phyloP scores from a whole-genome alignment of 2,888 invertebrate genomes.

The Dendrolimus pini region DNA sequence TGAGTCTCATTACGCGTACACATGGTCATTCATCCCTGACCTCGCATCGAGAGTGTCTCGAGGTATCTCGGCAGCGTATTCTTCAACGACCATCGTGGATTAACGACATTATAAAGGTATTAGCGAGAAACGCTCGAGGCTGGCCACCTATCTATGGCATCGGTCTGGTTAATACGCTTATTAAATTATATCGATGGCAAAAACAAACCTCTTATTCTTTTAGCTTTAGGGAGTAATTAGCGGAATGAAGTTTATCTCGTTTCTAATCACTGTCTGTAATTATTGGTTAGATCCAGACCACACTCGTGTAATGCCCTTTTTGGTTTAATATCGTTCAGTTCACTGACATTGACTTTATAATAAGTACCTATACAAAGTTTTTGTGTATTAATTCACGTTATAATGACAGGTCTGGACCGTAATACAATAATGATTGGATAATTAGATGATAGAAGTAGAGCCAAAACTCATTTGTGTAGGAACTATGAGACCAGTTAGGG shows the following conservation, averaged over 20 bases:
- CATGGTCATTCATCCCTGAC: conserved; percentile 74
- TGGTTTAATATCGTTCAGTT: conserved; percentile 22
- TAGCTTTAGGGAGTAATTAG: conserved; percentile 77
- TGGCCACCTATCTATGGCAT: conserved; percentile 60
- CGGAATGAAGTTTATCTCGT: conserved; percentile 64
- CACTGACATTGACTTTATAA: conserved; percentile 22
- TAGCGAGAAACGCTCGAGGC: conserved; percentile 57
- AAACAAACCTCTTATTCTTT: conserved; percentile 55
- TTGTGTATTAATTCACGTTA: neutral
- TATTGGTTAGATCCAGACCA: conserved; percentile 55
- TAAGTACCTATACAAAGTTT: conserved; percentile 8
- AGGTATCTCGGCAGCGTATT: conserved; percentile 37
- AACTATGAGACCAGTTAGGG: conserved; percentile 52
- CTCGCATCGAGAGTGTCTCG: conserved; percentile 38
- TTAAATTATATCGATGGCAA: conserved; percentile 73
- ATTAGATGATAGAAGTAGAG: conserved; percentile 20
- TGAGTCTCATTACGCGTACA: conserved; percentile 57
- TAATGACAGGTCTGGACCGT: neutral
- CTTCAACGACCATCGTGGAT: conserved; percentile 34
- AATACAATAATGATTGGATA: neutral
- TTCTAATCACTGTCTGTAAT: conserved; percentile 70
- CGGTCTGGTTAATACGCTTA: conserved; percentile 70
- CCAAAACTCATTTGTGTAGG: conserved; percentile 61
- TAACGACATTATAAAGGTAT: conserved; percentile 55
- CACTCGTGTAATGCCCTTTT: conserved; percentile 40